Conservation (phyloP, 2,113 vertebrate genomes). For the Eclectus roratus region DNA sequence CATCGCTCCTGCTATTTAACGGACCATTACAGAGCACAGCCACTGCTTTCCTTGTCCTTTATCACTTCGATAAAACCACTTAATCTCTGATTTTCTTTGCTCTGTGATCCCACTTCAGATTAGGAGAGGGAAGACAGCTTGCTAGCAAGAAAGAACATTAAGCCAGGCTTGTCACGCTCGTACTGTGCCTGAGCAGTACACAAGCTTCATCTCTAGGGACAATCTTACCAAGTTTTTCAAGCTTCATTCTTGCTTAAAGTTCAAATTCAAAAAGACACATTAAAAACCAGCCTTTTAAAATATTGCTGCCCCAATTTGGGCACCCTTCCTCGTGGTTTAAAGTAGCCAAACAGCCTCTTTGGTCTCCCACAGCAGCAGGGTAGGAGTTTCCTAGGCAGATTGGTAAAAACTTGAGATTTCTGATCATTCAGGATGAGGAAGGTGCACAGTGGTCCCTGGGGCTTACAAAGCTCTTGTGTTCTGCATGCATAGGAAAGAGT, state of each 20-base stretch:
- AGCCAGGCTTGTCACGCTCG: not conserved
- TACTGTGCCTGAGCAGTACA: not conserved
- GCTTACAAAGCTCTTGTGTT: rapidly evolving
- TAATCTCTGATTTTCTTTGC: not conserved
- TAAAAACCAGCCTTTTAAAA: not conserved
- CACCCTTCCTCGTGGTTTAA: not conserved
- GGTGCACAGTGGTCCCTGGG: not conserved
- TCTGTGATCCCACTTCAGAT: not conserved
- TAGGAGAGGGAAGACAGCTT: not conserved
- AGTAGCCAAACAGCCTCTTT: not conserved
- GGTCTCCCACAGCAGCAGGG: not conserved
- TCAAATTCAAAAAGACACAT: not conserved
- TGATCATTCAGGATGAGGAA: not conserved
- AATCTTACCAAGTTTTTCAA: not conserved
- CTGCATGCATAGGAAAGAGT: not conserved
- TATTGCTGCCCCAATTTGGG: not conserved
- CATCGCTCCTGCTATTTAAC: not conserved
- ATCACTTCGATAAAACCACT: not conserved
- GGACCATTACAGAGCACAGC: not conserved
- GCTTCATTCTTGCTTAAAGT: not conserved
- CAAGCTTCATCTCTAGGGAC: not conserved
- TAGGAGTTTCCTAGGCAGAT: not conserved
- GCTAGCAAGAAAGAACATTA: not conserved
- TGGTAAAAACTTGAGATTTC: not conserved
- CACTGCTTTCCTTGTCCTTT: not conserved